Base-by-base conservation (phyloP, 2,888 invertebrate genomes). In the Tetranychus truncatus region DNA sequence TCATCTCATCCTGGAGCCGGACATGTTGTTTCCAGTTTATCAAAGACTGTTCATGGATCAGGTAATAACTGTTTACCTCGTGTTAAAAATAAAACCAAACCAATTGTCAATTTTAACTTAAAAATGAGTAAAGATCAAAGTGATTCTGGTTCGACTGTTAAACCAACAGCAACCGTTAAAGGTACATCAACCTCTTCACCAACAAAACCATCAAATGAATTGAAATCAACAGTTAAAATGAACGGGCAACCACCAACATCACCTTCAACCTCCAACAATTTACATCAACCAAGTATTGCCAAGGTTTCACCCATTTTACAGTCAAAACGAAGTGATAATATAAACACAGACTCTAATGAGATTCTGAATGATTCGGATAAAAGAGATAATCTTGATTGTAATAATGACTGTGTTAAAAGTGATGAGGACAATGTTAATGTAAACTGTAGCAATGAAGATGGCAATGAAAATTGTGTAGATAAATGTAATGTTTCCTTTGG, bases 251-350 rank as follows among this genome's bases (percentile, higher is more conserved):
- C 20, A 24, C n/a, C 20, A 34, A 9, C 20, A 24, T 24, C 20
- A 69, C 11, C 11, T 69, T 69, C 69, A 69, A 11, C 69, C 11
- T n/a, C 8, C 34, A 34, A 69, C n/a, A 69, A 20, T 69, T 69
- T 69, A 34, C 69, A 20, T 11, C 20, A 72, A 72, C 46, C 46
- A 1, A 72, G 72, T 44, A 11, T 72, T 11, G 72, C 72, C 20
- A 72, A 72, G 34, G 72, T 72, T 45, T 45, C 72, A 8, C 72
- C 72, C 15, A 72, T 72, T n/a, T 45, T 72, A 5, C 72, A 72
- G 45, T n/a, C 45, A 20, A 20, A 45, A 46, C 72, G 34, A n/a
- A 9, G n/a, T 18, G 18, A 72, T 72, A n/a, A 34, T 15, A 20
- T 45, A 6, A n/a, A 18, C 8, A 44, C 34, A 34, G 34, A 72